Evolutionary conservation across 1,140 invertebrate species (phyloP).

Genomic region (Drosophila mayri): DNA sequence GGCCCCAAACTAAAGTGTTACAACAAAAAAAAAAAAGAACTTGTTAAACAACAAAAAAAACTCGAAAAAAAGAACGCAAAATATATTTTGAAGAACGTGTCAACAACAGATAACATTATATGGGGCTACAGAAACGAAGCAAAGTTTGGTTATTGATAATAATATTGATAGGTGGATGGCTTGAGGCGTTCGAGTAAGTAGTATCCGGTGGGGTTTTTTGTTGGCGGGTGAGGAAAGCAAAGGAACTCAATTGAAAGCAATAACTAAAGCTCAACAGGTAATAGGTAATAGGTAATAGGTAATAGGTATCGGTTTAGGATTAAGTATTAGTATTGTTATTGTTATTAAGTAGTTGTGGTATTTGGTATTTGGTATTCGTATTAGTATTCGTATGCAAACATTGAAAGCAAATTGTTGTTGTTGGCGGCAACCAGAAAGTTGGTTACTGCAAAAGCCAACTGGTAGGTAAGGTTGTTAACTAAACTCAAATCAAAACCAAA

Average conservation of each 20-base stretch:
- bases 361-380: slow-evolving; percentile 14
- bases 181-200: slow-evolving; percentile 42
- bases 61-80: slow-evolving; percentile 32
- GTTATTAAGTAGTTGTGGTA: slow-evolving; percentile 45
- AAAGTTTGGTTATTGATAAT: slow-evolving; percentile 34
- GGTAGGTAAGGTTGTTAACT: slow-evolving; percentile 4
- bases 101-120: slow-evolving; percentile 49
- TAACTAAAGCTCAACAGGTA: slow-evolving; percentile 49
- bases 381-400: slow-evolving; percentile 68
- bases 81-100: slow-evolving; percentile 31
- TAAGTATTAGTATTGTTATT: slow-evolving; percentile 48
- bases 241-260: slow-evolving; percentile 56
- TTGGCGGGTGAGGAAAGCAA: slow-evolving; percentile 28
- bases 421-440: slow-evolving; percentile 30
- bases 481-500: slow-evolving; percentile 45
- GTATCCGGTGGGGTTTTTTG: slow-evolving; percentile 27
- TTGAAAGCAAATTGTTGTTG: slow-evolving; percentile 62
- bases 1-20: slow-evolving; percentile 46
- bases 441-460: slow-evolving; percentile 19
- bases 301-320: slow-evolving; percentile 24
- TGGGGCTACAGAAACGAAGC: slow-evolving; percentile 45
- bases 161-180: slow-evolving; percentile 9
- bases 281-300: slow-evolving; percentile 1
- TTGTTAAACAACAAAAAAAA: slow-evolving; percentile 40
- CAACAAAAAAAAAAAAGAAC: slow-evolving; percentile 54